Percentiles rank a stretch among this genome's conserved stretches.
Evolutionary conservation across 2,888 invertebrate species (phyloP).

Genomic region (Myopa testacea): DNA sequence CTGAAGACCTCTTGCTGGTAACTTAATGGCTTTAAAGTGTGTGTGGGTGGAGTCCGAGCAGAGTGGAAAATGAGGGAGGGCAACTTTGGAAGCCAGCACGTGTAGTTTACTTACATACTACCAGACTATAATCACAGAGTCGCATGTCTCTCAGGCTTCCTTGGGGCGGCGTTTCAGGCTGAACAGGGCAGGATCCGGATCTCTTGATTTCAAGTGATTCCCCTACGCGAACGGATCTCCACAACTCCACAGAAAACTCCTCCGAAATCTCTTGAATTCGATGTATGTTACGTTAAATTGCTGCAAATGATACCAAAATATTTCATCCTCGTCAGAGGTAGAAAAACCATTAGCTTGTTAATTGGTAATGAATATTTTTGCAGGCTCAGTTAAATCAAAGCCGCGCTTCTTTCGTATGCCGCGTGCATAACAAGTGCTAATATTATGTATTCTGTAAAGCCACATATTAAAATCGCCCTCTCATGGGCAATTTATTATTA

Average conservation of each 20-base stretch:
- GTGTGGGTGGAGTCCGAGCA: background rate
- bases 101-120: too few species aligned
- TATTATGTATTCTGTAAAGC: slow-evolving; percentile 64
- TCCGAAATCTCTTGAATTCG: too few species aligned
- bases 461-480: slow-evolving; percentile 64
- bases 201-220: too few species aligned
- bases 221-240: too few species aligned
- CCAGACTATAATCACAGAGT: too few species aligned
- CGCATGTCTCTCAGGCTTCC: too few species aligned
- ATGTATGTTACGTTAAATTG: too few species aligned
- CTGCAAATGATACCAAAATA: background rate
- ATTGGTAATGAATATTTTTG: slow-evolving; percentile 56
- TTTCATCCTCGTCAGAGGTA: background rate
- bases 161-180: too few species aligned
- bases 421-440: slow-evolving; percentile 54
- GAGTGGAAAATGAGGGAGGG: too few species aligned
- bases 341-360: too few species aligned
- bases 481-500: slow-evolving; percentile 51
- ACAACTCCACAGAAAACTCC: too few species aligned
- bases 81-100: background rate
- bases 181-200: too few species aligned
- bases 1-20: background rate
- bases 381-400: slow-evolving; percentile 53
- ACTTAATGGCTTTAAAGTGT: slow-evolving; percentile 11
- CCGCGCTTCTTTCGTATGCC: slow-evolving; percentile 54